phyloP scores from a whole-genome alignment of 2,113 vertebrate genomes.

The Lipophrys pholis region DNA sequence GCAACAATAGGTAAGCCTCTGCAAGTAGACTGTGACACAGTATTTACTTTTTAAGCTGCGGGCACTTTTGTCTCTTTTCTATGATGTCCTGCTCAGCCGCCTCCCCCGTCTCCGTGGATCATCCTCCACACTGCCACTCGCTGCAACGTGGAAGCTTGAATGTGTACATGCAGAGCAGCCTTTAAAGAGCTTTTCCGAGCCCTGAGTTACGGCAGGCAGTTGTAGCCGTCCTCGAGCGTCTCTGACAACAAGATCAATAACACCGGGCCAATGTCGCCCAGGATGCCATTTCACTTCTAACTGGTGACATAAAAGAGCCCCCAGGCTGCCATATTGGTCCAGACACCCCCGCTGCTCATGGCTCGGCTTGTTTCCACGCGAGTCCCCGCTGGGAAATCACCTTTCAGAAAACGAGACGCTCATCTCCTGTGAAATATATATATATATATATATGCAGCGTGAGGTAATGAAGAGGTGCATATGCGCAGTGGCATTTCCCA shows the following conservation, averaged over 20 bases:
- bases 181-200: background rate
- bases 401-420: slow-evolving; percentile 35
- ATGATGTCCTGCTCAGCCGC: background rate
- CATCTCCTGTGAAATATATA: slow-evolving; percentile 44
- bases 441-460: slow-evolving; percentile 28
- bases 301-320: slow-evolving; percentile 61
- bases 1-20: too few relatives aligned
- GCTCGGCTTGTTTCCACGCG: slow-evolving; percentile 12
- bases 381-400: slow-evolving; percentile 60
- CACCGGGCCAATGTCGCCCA: slow-evolving; percentile 25
- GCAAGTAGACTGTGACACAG: background rate
- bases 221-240: background rate
- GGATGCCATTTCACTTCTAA: slow-evolving; percentile 51
- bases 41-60: background rate
- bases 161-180: background rate
- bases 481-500: slow-evolving; percentile 66
- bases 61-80: background rate
- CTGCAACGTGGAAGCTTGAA: background rate
- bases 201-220: slow-evolving; percentile 3
- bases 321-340: slow-evolving; percentile 44
- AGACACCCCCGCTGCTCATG: slow-evolving; percentile 20
- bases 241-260: slow-evolving; percentile 61
- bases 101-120: background rate
- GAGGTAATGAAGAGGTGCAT: slow-evolving; percentile 64
- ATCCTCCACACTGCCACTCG: background rate